These are phyloP conservation scores for Ptilorrhoa leucosticta DNA, from an alignment of 2,113 vertebrate genomes.

Conservation along the genomic window DNA sequence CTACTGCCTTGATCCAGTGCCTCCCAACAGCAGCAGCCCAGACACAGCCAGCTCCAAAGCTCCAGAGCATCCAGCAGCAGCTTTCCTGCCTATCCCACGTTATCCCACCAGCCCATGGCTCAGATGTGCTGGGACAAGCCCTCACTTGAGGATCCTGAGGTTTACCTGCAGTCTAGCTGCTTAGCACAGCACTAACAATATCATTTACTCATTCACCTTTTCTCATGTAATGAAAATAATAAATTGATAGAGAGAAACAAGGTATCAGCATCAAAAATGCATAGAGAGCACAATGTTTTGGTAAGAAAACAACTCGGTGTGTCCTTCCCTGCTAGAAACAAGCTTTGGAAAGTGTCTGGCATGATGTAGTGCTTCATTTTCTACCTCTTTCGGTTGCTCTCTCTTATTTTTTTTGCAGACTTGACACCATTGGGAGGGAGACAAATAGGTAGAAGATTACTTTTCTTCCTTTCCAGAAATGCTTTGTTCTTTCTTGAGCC, in stretches of 20 bases:
- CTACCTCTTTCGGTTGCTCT: neutral
- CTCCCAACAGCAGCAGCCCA: neutral
- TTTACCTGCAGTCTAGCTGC: neutral
- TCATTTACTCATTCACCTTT: neutral
- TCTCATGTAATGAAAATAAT: neutral
- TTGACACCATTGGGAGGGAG: neutral
- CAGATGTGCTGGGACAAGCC: neutral
- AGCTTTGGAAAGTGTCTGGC: neutral
- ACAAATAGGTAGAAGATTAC: neutral
- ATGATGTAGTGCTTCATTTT: slow-evolving; percentile 12
- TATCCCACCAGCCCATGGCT: neutral
- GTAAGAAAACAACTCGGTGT: neutral
- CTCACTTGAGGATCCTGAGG: neutral
- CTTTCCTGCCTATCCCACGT: neutral
- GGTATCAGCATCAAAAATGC: neutral
- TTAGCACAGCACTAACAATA: slow-evolving; percentile 44
- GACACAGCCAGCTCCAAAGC: neutral
- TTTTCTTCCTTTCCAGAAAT: neutral
- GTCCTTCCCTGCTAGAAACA: neutral
- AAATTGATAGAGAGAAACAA: neutral
- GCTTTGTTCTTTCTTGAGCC: neutral
- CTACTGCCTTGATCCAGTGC: neutral
- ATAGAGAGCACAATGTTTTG: neutral
- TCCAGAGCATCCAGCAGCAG: neutral
- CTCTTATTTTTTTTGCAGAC: neutral